Conservation (phyloP, 2,797 vertebrate species). For the Xyrichtys novacula region DNA sequence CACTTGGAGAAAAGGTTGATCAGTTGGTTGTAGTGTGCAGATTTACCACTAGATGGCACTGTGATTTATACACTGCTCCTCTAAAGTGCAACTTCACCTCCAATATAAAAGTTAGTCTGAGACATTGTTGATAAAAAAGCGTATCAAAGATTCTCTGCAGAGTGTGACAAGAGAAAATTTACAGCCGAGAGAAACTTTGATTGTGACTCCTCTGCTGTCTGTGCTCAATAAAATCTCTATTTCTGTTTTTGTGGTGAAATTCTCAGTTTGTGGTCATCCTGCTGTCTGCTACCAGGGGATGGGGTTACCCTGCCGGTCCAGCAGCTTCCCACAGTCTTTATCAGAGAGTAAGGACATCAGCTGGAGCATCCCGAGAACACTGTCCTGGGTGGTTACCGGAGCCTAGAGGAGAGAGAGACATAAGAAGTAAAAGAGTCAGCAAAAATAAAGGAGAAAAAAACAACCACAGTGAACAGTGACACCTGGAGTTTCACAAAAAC, state of each 20-base stretch:
- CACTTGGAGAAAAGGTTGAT: background rate
- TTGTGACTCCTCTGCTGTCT: background rate
- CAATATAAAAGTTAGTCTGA: too few species aligned
- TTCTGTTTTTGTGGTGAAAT: background rate
- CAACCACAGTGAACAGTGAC: too few species aligned
- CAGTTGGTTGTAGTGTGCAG: background rate
- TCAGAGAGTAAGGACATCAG: constrained; percentile 69
- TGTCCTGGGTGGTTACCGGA: constrained; percentile 55
- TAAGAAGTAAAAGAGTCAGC: background rate
- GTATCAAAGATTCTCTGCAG: background rate
- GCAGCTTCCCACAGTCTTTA: constrained; percentile 63
- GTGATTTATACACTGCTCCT: background rate
- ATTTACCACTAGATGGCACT: background rate
- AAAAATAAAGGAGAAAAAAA: too few species aligned
- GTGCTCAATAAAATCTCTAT: background rate
- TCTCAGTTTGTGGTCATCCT: background rate
- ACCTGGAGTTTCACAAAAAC: too few species aligned
- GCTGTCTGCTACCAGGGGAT: constrained; percentile 69
- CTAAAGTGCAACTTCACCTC: background rate
- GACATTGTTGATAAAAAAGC: background rate
- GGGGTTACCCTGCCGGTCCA: constrained; percentile 59
- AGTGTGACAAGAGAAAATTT: background rate
- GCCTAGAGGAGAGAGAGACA: constrained; percentile 53
- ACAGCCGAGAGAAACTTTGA: too few species aligned
- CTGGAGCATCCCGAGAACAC: constrained; percentile 58